Percentiles rank a stretch among this genome's conserved stretches.
Conservation (phyloP, 2,797 vertebrate genomes). For the Pteronotus mesoamericanus region DNA sequence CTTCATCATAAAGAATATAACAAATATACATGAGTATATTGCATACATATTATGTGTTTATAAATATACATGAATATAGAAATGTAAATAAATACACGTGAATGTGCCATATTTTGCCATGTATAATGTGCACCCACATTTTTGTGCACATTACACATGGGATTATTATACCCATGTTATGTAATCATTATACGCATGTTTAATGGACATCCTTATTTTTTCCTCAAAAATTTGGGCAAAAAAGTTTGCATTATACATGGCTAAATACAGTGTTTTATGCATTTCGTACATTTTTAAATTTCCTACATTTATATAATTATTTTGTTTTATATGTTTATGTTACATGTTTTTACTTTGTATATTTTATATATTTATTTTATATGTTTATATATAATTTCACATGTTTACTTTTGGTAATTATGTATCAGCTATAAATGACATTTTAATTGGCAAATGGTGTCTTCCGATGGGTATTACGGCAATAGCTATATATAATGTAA, state of each 20-base stretch:
- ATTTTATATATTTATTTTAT: neutral
- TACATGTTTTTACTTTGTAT: neutral
- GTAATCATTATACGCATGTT: too few species aligned
- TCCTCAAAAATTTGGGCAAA: too few species aligned
- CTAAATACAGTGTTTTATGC: neutral
- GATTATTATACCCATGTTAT: too few species aligned
- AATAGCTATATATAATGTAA: neutral
- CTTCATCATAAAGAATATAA: neutral
- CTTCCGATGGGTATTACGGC: neutral
- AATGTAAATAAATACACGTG: neutral
- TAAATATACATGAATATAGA: neutral
- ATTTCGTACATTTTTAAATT: too few species aligned
- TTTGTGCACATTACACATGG: too few species aligned
- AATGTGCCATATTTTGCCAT: too few species aligned
- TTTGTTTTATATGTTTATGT: neutral
- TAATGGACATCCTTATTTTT: too few species aligned
- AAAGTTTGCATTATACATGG: too few species aligned
- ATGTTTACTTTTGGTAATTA: neutral
- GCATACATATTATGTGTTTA: neutral
- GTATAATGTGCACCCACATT: too few species aligned
- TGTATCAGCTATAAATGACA: neutral
- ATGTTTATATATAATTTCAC: neutral
- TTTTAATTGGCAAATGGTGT: constrained; percentile 4
- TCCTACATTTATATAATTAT: neutral
- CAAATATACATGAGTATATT: neutral